phyloP scores from a whole-genome alignment of 2,888 invertebrate species.

The Andrena camellia region DNA sequence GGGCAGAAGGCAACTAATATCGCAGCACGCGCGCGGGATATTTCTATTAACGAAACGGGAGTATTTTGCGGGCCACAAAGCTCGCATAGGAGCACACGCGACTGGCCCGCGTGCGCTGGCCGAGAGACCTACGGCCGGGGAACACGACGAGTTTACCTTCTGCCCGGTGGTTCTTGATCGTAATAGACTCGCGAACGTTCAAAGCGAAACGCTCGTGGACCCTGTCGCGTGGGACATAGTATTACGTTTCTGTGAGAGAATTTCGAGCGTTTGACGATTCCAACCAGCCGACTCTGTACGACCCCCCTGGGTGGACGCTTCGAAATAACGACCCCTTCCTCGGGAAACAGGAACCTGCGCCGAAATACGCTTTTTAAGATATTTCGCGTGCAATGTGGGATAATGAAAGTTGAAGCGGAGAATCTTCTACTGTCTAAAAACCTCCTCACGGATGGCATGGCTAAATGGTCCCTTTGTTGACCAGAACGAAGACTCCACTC shows the following conservation, averaged over 20 bases:
- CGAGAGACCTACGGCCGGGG: conserved; percentile 14
- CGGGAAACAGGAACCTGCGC: background rate
- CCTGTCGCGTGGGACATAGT: conserved; percentile 8
- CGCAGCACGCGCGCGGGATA: background rate
- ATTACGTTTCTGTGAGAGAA: conserved; percentile 34
- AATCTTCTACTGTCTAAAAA: too few relatives aligned
- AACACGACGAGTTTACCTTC: conserved; percentile 43
- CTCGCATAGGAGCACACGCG: background rate
- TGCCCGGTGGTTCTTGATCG: conserved; percentile 43
- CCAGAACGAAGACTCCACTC: background rate
- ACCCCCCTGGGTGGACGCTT: too few relatives aligned
- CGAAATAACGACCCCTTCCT: background rate
- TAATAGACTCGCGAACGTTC: conserved; percentile 44
- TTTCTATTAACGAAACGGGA: conserved; percentile 1
- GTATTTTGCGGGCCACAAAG: conserved; percentile 12
- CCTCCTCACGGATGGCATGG: too few relatives aligned
- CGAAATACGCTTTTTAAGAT: too few relatives aligned
- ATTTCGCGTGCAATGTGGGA: too few relatives aligned
- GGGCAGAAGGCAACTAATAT: conserved; percentile 2
- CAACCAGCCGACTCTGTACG: background rate
- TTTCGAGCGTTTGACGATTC: conserved; percentile 14
- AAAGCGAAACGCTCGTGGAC: conserved; percentile 14
- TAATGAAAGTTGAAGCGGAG: too few relatives aligned
- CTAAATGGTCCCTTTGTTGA: too few relatives aligned
- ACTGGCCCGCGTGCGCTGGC: background rate